Percentiles rank a stretch among this genome's conserved stretches.
These are phyloP conservation scores for Thunnus maccoyii DNA, from an alignment of 2,113 vertebrate species.

Conservation along the genomic window DNA sequence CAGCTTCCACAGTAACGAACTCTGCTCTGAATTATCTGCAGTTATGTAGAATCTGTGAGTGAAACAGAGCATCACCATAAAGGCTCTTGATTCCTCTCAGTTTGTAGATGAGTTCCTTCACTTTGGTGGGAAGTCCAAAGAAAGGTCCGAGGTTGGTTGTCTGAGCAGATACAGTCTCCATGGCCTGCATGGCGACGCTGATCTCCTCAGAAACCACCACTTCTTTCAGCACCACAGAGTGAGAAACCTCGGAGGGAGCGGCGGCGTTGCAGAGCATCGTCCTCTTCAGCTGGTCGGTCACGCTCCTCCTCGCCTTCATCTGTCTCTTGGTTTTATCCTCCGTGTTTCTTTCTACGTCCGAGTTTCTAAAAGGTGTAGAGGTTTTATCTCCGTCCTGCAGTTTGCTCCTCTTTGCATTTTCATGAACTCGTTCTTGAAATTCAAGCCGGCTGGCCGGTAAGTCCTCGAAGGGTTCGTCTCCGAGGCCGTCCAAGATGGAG, in stretches of 20 bases:
- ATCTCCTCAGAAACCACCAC: slow-evolving; percentile 90
- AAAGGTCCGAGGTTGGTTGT: slow-evolving; percentile 92
- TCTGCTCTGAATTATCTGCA: too few species aligned
- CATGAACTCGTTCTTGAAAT: slow-evolving; percentile 65
- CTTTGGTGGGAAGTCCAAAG: slow-evolving; percentile 94
- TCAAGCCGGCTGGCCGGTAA: slow-evolving; percentile 87
- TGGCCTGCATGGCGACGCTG: slow-evolving; percentile 85
- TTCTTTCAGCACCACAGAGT: slow-evolving; percentile 86
- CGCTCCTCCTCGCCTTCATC: slow-evolving; percentile 81
- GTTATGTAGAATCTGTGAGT: background rate
- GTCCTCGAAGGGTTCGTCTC: slow-evolving; percentile 75
- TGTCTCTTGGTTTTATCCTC: background rate
- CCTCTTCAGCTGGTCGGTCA: slow-evolving; percentile 91
- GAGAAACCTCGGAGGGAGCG: slow-evolving; percentile 83
- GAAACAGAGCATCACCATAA: slow-evolving; percentile 87
- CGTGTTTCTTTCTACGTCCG: too few species aligned
- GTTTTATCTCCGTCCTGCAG: slow-evolving; percentile 38
- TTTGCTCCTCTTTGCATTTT: slow-evolving; percentile 34
- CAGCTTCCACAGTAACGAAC: too few species aligned
- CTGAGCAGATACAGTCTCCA: slow-evolving; percentile 78
- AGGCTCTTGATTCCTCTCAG: slow-evolving; percentile 91
- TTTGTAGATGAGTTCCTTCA: slow-evolving; percentile 90
- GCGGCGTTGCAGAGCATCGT: slow-evolving; percentile 92
- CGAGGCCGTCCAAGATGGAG: slow-evolving; percentile 64
- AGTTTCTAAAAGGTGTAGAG: slow-evolving; percentile 54